Base-by-base conservation (phyloP, 2,113 vertebrate genomes). In the Mystacornis crossleyi region DNA sequence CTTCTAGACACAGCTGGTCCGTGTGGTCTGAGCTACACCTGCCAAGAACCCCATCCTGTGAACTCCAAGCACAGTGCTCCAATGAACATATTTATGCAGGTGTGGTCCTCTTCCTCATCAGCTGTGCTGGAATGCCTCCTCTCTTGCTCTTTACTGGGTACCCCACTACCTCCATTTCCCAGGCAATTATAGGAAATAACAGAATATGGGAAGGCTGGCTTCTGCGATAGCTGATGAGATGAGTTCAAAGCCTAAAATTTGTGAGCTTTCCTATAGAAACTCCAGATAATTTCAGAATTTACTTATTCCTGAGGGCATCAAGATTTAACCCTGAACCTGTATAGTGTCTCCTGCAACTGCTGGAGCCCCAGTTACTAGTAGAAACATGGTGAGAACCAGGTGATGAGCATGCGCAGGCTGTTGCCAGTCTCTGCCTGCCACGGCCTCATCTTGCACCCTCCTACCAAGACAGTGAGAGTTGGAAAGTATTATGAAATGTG, bases 221-320 rank as follows among this genome's bases (percentile, higher is more conserved):
- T 29, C 33, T 48, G 48, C 0, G 0, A 8, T 65, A 51, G 21
- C 17, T 72, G 36, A 24, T 55, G 40, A 45, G 20, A n/a, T 51
- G 48, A 60, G 15, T 58, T 67, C 40, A 45, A 38, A 64, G 38
- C 10, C 13, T 67, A 25, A 34, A 71, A 47, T 66, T 33, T 93
- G 14, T 38, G 18, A 74, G 51, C 5, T 6, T 38, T 78, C 51
- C 51, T 74, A 1, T 8, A 70, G 47, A 36, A 91, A 61, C n/a
- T 84, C 21, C 40, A 81, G 31, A 26, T 50, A 57, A 74, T 87
- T 78, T n/a, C 24, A n/a, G 40, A 84, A 54, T 57, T 40, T 48
- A 21, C 16, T 47, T 65, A 31, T 55, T 79, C 29, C 53, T 15
- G 15, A 71, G 20, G 34, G 14, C 38, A 42, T 38, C 14, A 38